Conservation (phyloP, 2,888 invertebrate genomes). For the Epinotia nisella region DNA sequence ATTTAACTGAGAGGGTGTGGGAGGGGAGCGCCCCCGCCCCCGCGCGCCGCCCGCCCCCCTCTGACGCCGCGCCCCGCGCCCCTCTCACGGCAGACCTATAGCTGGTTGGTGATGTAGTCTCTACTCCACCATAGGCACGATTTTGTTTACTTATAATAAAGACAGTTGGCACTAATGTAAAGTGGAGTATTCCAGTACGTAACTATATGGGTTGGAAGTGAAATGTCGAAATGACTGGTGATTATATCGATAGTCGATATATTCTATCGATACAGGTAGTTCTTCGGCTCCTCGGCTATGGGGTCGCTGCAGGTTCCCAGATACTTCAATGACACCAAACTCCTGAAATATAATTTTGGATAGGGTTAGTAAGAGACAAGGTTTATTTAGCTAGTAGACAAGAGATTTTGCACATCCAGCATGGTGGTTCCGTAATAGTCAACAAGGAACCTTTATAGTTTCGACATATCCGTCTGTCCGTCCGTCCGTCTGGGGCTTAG, state of each 20-base stretch:
- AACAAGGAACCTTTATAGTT: too few species aligned
- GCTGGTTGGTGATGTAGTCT: not conserved
- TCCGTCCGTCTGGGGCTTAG: too few species aligned
- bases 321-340: constrained; percentile 90
- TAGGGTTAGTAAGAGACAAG: not conserved
- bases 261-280: constrained; percentile 90
- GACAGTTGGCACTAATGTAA: constrained; percentile 71
- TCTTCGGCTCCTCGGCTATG: constrained; percentile 92
- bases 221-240: constrained; percentile 60
- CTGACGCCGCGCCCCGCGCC: too few species aligned
- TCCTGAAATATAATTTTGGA: constrained; percentile 68
- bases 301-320: constrained; percentile 94
- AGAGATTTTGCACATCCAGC: too few species aligned
- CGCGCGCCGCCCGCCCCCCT: too few species aligned
- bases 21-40: too few species aligned
- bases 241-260: constrained; percentile 45
- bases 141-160: constrained; percentile 49
- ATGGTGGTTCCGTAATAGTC: too few species aligned
- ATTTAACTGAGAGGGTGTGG: too few species aligned
- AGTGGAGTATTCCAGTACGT: constrained; percentile 56
- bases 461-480: too few species aligned
- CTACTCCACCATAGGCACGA: not conserved
- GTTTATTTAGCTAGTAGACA: too few species aligned
- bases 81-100: too few species aligned
- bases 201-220: constrained; percentile 61